phyloP scores from a whole-genome alignment of 23 tunicate genomes.

The Halocynthia aurantium region DNA sequence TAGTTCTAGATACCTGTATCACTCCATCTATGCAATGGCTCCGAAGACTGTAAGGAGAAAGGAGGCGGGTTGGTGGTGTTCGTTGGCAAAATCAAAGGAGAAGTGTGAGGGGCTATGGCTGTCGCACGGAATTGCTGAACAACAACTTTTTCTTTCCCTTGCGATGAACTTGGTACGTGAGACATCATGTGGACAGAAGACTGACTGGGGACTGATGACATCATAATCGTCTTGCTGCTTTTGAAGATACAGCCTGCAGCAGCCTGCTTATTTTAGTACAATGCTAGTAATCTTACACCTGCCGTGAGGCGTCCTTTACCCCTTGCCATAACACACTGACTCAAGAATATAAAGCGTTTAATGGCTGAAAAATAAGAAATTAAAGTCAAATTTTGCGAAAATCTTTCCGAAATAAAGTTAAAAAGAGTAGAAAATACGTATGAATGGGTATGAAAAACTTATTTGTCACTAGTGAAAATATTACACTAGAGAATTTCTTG shows the following conservation, averaged over 20 bases:
- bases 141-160: too few species aligned
- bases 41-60: background rate
- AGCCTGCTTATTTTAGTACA: slow-evolving; percentile 3
- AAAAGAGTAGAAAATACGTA: too few species aligned
- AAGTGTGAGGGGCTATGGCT: slow-evolving; percentile 4
- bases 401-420: too few species aligned
- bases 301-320: background rate
- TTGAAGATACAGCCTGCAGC: slow-evolving; percentile 6
- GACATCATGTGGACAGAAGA: slow-evolving; percentile 32
- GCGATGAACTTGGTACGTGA: slow-evolving; percentile 5
- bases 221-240: slow-evolving; percentile 10
- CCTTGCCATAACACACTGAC: slow-evolving; percentile 27
- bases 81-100: background rate
- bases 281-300: background rate
- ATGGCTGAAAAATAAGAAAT: background rate
- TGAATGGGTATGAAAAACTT: too few species aligned
- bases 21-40: background rate
- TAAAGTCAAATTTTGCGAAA: too few species aligned
- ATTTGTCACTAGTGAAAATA: too few species aligned
- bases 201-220: slow-evolving; percentile 25
- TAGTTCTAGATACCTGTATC: too few species aligned
- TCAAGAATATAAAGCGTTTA: background rate
- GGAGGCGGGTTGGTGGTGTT: slow-evolving; percentile 10
- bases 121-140: background rate
- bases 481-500: too few species aligned